Evolutionary conservation across 2,888 invertebrate species (phyloP), one percentile per base, ranked within the genome.

Genomic region (Timandra comae): DNA sequence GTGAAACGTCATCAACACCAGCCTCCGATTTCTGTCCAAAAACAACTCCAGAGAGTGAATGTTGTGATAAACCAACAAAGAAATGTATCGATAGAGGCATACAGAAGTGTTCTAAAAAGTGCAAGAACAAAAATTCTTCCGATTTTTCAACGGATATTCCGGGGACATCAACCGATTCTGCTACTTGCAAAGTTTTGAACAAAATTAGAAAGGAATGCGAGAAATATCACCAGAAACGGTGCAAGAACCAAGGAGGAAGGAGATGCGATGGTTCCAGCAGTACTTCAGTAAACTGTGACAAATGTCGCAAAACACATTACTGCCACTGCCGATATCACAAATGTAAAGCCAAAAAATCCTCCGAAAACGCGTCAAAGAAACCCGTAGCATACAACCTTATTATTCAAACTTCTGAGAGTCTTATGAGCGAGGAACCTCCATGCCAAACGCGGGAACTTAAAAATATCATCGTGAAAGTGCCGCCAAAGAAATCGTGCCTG

Each of bases 161-260:
- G 1, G 55, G 53, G n/a, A 75, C 75, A 2, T 77, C 81, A 2
- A 63, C 80, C 0, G 82, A 82, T 45, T 72, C 81, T 0, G 63
- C 70, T 0, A 72, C 81, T 8, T 79, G 78, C 43, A 75, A 66
- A 58, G 66, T 81, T 3, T 49, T 82, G 8, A 76, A 72, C 28
- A 84, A 70, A 56, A 82, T 82, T 22, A 77, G 67, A 40, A 78
- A 62, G 19, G 80, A 85, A 63, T 82, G 81, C 31, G 84, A 84
- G 30, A 78, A 70, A 41, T 81, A 76, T 41, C 78, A 81, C 13
- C 71, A 78, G 23, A 81, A 65, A 43, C 67, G 72, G 7, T 75
- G 74, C 36, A 76, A 71, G 37, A 38, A 41, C n/a, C 50, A 63
- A 10, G 38, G 39, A n/a, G 52, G 54, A 1, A 71, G 60, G 12